A percentile compares a stretch with the other conserved stretches of the same genome.
Conservation (phyloP, 2,113 vertebrate species). For the Uria aalge region DNA sequence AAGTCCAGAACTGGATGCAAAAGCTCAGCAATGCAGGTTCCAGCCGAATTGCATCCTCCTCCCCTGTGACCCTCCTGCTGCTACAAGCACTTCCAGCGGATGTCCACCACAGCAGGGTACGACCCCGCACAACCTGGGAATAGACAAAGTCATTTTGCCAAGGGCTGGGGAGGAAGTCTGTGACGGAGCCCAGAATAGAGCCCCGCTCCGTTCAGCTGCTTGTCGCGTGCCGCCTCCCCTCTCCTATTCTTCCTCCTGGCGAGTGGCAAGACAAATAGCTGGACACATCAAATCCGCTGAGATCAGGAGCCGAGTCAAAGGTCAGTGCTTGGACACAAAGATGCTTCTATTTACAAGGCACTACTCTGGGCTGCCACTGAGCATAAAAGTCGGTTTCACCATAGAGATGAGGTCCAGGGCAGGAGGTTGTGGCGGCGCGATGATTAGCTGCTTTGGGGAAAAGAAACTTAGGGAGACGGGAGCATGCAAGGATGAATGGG, state of each 20-base stretch:
- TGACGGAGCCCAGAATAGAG: neutral
- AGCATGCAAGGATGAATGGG: neutral
- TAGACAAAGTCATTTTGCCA: neutral
- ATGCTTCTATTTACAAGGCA: conserved; percentile 7
- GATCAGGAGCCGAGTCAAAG: conserved; percentile 4
- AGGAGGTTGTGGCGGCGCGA: neutral
- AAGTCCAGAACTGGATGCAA: neutral
- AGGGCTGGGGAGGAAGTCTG: neutral
- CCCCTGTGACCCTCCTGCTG: neutral
- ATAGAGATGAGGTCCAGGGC: neutral
- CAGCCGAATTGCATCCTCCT: neutral
- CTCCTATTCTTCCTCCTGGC: neutral
- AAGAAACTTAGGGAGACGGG: neutral
- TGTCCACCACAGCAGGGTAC: neutral
- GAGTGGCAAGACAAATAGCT: neutral
- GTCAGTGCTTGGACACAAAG: conserved; percentile 36
- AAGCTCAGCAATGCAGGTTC: neutral
- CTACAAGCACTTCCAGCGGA: neutral
- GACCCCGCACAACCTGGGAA: accelerated
- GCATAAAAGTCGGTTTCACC: neutral
- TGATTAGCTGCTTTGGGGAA: neutral
- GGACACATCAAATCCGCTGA: neutral
- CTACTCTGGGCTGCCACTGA: neutral
- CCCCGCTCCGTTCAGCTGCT: neutral
- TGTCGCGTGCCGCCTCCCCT: neutral